Base-by-base conservation (phyloP, 2,888 invertebrate species). In the Melipona bicolor region DNA sequence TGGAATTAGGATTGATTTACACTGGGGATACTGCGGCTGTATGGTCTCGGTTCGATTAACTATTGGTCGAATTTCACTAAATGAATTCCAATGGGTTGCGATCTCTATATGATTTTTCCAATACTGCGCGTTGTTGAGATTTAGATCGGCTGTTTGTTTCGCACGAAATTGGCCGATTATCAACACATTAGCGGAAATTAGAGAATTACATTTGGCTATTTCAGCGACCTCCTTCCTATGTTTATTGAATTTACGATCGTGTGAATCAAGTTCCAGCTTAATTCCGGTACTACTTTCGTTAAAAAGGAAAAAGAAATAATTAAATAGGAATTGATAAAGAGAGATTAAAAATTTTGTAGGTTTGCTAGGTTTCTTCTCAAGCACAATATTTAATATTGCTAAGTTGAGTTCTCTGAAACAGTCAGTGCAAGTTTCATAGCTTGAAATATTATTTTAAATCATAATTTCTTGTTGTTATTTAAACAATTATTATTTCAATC, bases 1-100 rank as follows among this genome's bases (percentile, higher is more conserved):
- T 19, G 69, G 52, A 79, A 68, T 79, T 52, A 75, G 43, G 75
- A 79, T 79, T 79, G 79, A 79, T 79, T 75, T 69, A 79, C 52
- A 62, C n/a, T 17, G 11, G 75, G 74, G 32, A 52, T 52, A 32
- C 49, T 21, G 17, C 27, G 50, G 21, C 52, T 32, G 61, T 52
- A n/a, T 36, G 52, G 21, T 43, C 62, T n/a, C 27, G 9, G 21
- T 21, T 13, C 27, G 62, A 62, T 77, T 62, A 61, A 77, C 62
- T 50, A 36, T 4, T 52, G 24, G 24, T 1, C 36, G 43, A n/a
- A 19, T 36, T 17, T 59, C 59, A n/a, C 11, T 43, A 49, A 59
- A 59, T 27, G 43, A 76, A 61, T 68, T 59, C 9, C 19, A 59
- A n/a, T 15, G 17, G 21, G 49, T n/a, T 5, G 54, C n/a, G 32